These are phyloP conservation scores for Drosophila kikkawai DNA, from an alignment of 1,140 invertebrate genomes.

Conservation along the genomic window DNA sequence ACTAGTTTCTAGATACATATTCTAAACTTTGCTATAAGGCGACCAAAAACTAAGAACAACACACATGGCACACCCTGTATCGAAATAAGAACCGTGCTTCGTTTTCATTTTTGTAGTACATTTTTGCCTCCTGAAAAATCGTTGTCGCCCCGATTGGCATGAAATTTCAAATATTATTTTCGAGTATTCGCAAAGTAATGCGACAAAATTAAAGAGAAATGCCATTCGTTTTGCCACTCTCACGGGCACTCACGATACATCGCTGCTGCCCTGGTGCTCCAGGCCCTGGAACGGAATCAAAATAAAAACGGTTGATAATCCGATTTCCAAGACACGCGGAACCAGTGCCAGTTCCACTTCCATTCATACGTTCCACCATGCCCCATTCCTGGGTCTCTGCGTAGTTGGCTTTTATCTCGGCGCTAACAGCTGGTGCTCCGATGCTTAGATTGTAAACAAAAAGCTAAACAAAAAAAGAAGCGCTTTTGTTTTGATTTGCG, in stretches of 20 bases:
- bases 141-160: not conserved
- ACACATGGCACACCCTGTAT: not conserved
- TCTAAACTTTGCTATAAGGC: not conserved
- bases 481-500: slow-evolving; percentile 20
- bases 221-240: not conserved
- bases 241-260: slow-evolving; percentile 4
- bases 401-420: slow-evolving; percentile 29
- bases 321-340: slow-evolving; percentile 23
- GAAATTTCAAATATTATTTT: slow-evolving; percentile 3
- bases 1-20: not conserved
- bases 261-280: slow-evolving; percentile 17
- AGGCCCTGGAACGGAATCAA: slow-evolving; percentile 31
- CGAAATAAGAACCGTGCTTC: not conserved
- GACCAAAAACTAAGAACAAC: not conserved
- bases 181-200: not conserved
- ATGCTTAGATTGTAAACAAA: slow-evolving; percentile 38
- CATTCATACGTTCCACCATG: slow-evolving; percentile 4
- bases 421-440: slow-evolving; percentile 24
- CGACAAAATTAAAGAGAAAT: not conserved
- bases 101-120: not conserved
- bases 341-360: slow-evolving; percentile 31
- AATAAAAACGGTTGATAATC: slow-evolving; percentile 17
- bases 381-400: slow-evolving; percentile 5
- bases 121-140: slow-evolving; percentile 1
- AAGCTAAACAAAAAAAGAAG: not conserved